Conservation (phyloP, 1,140 invertebrate species). For the Tetramorium parvispinum region DNA sequence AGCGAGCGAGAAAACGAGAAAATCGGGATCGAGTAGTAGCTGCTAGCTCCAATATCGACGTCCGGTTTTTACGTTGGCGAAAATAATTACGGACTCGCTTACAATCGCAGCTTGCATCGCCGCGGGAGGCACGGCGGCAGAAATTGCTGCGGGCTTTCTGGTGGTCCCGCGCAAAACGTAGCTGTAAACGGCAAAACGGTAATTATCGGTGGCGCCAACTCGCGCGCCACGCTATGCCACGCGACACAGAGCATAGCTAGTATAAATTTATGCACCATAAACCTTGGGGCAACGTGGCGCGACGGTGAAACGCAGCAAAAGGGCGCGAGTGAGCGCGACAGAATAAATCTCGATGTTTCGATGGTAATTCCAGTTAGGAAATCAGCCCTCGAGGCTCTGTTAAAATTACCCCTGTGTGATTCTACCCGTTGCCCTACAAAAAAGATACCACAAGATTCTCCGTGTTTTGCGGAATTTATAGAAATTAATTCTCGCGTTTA, state of each 20-base stretch:
- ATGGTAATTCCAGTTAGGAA: slow-evolving; percentile 13
- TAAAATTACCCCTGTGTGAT: neutral
- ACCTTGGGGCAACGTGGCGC: slow-evolving; percentile 33
- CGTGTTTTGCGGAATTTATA: neutral
- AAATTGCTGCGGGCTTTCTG: neutral
- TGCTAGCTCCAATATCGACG: neutral
- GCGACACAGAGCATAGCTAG: neutral
- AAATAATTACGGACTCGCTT: slow-evolving; percentile 26
- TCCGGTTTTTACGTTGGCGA: neutral
- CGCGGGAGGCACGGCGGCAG: neutral
- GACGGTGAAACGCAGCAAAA: slow-evolving; percentile 13
- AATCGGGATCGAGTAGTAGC: neutral
- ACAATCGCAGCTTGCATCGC: neutral
- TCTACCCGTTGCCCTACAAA: neutral
- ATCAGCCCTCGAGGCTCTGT: neutral
- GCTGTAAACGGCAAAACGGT: slow-evolving; percentile 37
- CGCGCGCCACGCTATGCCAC: slow-evolving; percentile 10
- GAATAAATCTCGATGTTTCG: slow-evolving; percentile 12
- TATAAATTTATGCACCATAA: slow-evolving; percentile 40
- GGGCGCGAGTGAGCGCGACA: neutral
- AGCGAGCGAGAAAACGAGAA: slow-evolving; percentile 15
- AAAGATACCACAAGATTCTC: neutral
- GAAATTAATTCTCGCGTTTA: neutral
- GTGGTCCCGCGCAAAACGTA: slow-evolving; percentile 8
- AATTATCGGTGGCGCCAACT: slow-evolving; percentile 50